These are phyloP conservation scores for Dioctria rufipes DNA, from an alignment of 2,888 invertebrate species.

Conservation along the genomic window DNA sequence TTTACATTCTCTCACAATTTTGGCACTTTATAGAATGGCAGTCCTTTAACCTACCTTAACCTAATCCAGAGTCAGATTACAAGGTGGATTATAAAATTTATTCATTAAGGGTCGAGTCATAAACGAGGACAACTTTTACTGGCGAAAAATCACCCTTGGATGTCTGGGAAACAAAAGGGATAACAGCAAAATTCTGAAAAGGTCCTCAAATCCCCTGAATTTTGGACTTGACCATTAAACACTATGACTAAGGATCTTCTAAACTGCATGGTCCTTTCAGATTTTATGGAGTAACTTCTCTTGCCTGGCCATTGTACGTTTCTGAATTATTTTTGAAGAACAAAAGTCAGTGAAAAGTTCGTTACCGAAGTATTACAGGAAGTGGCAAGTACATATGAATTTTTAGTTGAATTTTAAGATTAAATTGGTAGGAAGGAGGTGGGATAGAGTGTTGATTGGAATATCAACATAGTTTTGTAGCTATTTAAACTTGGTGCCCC, in stretches of 20 bases:
- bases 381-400: slow-evolving; percentile 21
- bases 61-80: slow-evolving; percentile 32
- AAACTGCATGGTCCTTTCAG: slow-evolving; percentile 29
- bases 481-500: too few relatives aligned
- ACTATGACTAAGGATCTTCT: slow-evolving; percentile 40
- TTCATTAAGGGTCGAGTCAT: slow-evolving; percentile 30
- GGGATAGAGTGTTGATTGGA: too few relatives aligned
- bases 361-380: not conserved
- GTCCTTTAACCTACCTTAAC: not conserved
- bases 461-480: too few relatives aligned
- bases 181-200: slow-evolving; percentile 27
- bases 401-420: slow-evolving; percentile 26
- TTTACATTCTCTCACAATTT: not conserved
- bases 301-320: slow-evolving; percentile 25
- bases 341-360: slow-evolving; percentile 15
- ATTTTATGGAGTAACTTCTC: slow-evolving; percentile 15
- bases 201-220: slow-evolving; percentile 32
- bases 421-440: not conserved
- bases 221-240: slow-evolving; percentile 39
- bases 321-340: slow-evolving; percentile 41
- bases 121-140: slow-evolving; percentile 29
- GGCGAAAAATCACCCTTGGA: slow-evolving; percentile 38
- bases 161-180: slow-evolving; percentile 33
- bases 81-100: slow-evolving; percentile 35
- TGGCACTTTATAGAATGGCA: not conserved